Percentiles rank a stretch among this genome's conserved stretches.
Conservation (phyloP, 2,888 invertebrate genomes). For the Lasioglossum pauxillum region DNA sequence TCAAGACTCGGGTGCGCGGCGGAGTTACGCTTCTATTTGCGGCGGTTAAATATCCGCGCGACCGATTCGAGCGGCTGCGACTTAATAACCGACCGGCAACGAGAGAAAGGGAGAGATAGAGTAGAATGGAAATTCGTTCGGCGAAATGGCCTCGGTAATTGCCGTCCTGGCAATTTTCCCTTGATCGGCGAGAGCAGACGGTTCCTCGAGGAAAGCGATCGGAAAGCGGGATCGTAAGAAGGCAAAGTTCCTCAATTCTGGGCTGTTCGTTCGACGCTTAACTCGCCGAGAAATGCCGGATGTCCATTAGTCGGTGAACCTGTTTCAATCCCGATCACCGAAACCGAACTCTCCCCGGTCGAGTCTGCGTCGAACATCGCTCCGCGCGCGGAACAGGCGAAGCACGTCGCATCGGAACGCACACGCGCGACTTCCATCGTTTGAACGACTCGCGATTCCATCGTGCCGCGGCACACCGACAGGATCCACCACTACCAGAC, state of each 20-base stretch:
- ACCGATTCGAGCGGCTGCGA: neutral
- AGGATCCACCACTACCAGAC: slow-evolving; percentile 16
- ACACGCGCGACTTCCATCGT: slow-evolving; percentile 19
- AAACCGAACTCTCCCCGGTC: slow-evolving; percentile 60
- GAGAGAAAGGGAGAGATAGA: neutral
- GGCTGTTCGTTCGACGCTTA: slow-evolving; percentile 54
- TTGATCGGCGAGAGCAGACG: slow-evolving; percentile 6
- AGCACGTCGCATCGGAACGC: slow-evolving; percentile 31
- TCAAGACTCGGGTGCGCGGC: neutral
- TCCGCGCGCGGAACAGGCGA: neutral
- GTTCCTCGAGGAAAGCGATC: neutral
- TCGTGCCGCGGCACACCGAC: slow-evolving; percentile 6
- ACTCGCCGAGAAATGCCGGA: slow-evolving; percentile 79
- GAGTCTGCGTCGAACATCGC: neutral
- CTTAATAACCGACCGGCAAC: slow-evolving; percentile 6
- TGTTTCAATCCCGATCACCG: slow-evolving; percentile 67
- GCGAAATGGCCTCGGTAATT: slow-evolving; percentile 19
- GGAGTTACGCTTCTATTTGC: slow-evolving; percentile 19
- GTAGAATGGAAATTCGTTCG: slow-evolving; percentile 9
- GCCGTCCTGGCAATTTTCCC: slow-evolving; percentile 15
- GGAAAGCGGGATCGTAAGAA: neutral
- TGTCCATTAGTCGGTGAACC: slow-evolving; percentile 80
- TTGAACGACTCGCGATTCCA: slow-evolving; percentile 30
- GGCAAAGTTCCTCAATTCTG: slow-evolving; percentile 26
- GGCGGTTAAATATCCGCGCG: slow-evolving; percentile 3